Evolutionary conservation across 2,113 vertebrate species (phyloP), one percentile per base, ranked within the genome.

Genomic region (Eupsittula cactorum): DNA sequence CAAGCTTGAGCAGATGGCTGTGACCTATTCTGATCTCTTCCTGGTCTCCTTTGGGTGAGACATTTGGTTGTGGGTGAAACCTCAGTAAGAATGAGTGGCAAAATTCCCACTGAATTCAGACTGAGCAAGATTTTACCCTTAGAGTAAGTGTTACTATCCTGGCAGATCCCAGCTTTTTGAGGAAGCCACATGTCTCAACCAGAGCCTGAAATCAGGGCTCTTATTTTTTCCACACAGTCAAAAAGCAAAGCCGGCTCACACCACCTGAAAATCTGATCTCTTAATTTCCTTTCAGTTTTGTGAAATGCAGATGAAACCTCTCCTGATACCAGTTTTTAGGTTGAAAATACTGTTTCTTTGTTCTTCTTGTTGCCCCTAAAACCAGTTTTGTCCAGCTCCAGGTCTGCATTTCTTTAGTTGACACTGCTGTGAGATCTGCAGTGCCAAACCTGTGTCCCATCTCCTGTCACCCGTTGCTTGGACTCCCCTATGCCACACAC

Each of bases 401-500:
- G 20, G 17, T 78, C 60, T 93, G 18, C n/a, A 37, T 92, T 85
- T 92, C 46, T 68, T 71, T 46, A 59, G 41, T 59, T 91, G 59
- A 41, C 14, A 20, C 14, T 8, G 10, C n/a, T 71, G 57, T 11
- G 33, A 6, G 10, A 29, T 86, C 42, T 78, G 60, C 64, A 37
- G 28, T 42, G 74, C 16, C 65, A 78, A 63, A 68, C 12, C 19
- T 71, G n/a, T 57, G 29, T 18, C 46, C 20, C 24, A 10, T 44
- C 50, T 79, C 29, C 65, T 53, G 18, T 31, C n/a, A 41, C 3
- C 46, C 3, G 0, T 31, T 14, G 23, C 86, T 21, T 33, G 31
- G 27, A 46, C 16, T 57, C 11, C 50, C 64, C 23, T 37, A 8
- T 1, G 0, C 57, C 1, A 1, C 31, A 31, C 21, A 27, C 4